Conservation (phyloP, 2,797 vertebrate species). For the Enteromius argenteus region DNA sequence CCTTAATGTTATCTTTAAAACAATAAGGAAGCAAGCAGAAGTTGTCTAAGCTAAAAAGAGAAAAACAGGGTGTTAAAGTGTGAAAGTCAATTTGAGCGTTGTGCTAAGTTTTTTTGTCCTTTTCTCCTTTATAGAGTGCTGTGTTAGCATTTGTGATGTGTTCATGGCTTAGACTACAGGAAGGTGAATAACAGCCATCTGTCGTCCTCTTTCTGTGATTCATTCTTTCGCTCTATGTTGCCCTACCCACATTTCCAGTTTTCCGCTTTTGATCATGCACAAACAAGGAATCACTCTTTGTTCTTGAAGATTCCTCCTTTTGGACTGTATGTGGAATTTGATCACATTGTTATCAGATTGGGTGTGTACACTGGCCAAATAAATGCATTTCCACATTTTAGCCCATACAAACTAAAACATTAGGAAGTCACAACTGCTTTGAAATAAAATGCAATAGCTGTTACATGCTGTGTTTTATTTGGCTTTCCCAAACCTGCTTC, state of each 20-base stretch:
- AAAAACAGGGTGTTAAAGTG: conserved; percentile 1
- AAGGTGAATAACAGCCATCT: conserved; percentile 27
- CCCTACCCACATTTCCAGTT: neutral
- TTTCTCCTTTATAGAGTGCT: conserved; percentile 28
- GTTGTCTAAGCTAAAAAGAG: neutral
- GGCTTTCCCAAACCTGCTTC: neutral
- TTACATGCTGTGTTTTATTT: neutral
- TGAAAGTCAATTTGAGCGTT: conserved; percentile 14
- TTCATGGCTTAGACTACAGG: conserved; percentile 19
- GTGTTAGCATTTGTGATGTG: conserved; percentile 10
- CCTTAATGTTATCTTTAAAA: too few relatives aligned
- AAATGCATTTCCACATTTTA: neutral
- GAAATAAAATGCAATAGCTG: neutral
- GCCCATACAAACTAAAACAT: neutral
- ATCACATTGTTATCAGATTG: neutral
- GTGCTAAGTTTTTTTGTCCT: neutral
- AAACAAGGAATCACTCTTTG: neutral
- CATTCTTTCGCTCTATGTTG: neutral
- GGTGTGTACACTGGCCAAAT: neutral
- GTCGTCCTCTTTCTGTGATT: neutral
- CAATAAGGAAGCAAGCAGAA: neutral
- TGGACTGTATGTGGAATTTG: neutral
- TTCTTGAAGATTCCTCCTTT: neutral
- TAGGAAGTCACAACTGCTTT: neutral
- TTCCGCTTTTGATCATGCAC: neutral